Percentiles rank a stretch among this genome's conserved stretches.
phyloP scores from a whole-genome alignment of 2,888 invertebrate genomes.

The Teinopalpus imperialis region DNA sequence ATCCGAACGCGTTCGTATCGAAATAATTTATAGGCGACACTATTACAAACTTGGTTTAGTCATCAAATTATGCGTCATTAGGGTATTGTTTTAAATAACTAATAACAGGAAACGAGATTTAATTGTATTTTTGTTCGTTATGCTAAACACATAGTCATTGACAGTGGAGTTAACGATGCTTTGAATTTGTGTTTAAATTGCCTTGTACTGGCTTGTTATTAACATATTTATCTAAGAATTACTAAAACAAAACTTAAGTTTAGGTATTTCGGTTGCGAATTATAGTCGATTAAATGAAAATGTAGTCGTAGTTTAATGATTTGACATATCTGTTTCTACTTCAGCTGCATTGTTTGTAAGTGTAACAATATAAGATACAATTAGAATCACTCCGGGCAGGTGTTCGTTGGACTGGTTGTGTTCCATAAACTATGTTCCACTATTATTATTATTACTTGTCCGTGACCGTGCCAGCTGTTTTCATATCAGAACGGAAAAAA shows the following conservation, averaged over 20 bases:
- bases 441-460: neutral
- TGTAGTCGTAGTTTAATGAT: no score
- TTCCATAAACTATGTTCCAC: neutral
- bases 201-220: neutral
- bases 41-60: no score
- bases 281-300: no score
- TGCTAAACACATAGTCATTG: neutral
- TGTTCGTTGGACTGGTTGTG: neutral
- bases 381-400: neutral
- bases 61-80: conserved; percentile 2
- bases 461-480: no score
- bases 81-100: neutral
- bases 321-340: no score
- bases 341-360: neutral
- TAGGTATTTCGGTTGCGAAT: no score
- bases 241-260: no score
- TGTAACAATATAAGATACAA: no score
- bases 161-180: neutral
- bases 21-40: no score
- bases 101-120: neutral
- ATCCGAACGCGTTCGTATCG: no score
- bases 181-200: neutral
- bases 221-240: no score
- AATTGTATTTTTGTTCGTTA: neutral
- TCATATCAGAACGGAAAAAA: no score